phyloP scores from a whole-genome alignment of 1,140 invertebrate genomes.

The Drosophila busckii region DNA sequence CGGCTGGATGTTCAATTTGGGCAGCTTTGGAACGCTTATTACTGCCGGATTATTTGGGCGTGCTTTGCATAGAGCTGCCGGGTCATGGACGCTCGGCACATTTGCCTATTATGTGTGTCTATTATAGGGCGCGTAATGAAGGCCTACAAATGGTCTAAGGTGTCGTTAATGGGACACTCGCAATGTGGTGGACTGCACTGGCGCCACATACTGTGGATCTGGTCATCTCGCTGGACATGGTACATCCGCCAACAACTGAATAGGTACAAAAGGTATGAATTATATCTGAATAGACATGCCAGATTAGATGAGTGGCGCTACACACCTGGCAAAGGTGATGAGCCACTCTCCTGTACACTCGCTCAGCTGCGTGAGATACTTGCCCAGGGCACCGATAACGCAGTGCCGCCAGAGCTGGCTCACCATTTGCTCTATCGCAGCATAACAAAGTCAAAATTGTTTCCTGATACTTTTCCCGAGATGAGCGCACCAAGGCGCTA shows the following conservation, averaged over 20 bases:
- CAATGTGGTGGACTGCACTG: constrained; percentile 81
- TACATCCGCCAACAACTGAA: constrained; percentile 79
- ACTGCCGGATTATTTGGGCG: constrained; percentile 80
- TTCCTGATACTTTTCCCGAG: constrained; percentile 82
- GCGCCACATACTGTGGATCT: constrained; percentile 82
- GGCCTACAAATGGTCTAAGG: constrained; percentile 84
- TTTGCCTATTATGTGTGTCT: no score
- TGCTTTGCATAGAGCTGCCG: constrained; percentile 85
- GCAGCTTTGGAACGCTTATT: constrained; percentile 85
- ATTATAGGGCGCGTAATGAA: constrained; percentile 81
- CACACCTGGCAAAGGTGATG: constrained; percentile 54
- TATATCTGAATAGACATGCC: background rate
- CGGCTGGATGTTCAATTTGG: constrained; percentile 88
- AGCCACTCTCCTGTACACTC: constrained; percentile 82
- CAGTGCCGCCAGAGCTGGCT: constrained; percentile 80
- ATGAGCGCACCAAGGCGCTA: constrained; percentile 80
- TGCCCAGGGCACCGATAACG: constrained; percentile 79
- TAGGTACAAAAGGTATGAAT: no score
- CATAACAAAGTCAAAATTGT: constrained; percentile 79
- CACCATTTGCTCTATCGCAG: constrained; percentile 82
- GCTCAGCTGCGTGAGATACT: constrained; percentile 80
- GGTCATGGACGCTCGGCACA: constrained; percentile 86
- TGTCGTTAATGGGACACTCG: constrained; percentile 84
- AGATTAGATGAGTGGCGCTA: no score
- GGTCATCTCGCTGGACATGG: constrained; percentile 82